These are phyloP conservation scores for Rhynchonycteris naso DNA, from an alignment of 2,797 vertebrate genomes.

Conservation along the genomic window DNA sequence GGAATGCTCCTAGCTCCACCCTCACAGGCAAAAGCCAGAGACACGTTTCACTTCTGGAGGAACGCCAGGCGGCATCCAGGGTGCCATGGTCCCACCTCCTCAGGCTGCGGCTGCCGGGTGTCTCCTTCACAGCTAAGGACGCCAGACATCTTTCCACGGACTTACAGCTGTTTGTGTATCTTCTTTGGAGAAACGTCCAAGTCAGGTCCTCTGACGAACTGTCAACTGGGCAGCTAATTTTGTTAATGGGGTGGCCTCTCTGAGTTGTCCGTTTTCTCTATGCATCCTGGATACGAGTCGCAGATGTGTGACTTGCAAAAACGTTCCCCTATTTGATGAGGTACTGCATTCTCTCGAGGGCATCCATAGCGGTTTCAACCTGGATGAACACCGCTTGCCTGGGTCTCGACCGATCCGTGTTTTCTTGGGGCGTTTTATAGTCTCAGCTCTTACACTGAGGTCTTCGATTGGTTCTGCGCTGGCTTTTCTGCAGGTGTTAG, in stretches of 20 bases:
- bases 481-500: rapidly evolving
- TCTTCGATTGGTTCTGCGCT: rapidly evolving
- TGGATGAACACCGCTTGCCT: too few relatives aligned
- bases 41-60: background rate
- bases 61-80: background rate
- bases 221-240: too few relatives aligned
- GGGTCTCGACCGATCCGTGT: too few relatives aligned
- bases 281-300: background rate
- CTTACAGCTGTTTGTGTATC: background rate
- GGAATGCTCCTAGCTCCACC: too few relatives aligned
- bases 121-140: background rate
- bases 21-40: too few relatives aligned
- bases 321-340: rapidly evolving
- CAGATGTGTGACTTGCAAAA: background rate
- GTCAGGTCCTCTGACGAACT: background rate
- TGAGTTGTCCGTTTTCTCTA: background rate
- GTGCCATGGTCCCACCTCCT: background rate
- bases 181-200: background rate
- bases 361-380: background rate
- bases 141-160: background rate
- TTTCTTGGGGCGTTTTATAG: rapidly evolving
- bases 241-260: background rate
- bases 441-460: rapidly evolving
- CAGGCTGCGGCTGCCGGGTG: background rate
- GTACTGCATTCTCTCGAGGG: too few relatives aligned